Percentiles rank a stretch among this genome's conserved stretches.
These are phyloP conservation scores for Octodon degus DNA, from an alignment of 2,113 vertebrate species.

Conservation along the genomic window DNA sequence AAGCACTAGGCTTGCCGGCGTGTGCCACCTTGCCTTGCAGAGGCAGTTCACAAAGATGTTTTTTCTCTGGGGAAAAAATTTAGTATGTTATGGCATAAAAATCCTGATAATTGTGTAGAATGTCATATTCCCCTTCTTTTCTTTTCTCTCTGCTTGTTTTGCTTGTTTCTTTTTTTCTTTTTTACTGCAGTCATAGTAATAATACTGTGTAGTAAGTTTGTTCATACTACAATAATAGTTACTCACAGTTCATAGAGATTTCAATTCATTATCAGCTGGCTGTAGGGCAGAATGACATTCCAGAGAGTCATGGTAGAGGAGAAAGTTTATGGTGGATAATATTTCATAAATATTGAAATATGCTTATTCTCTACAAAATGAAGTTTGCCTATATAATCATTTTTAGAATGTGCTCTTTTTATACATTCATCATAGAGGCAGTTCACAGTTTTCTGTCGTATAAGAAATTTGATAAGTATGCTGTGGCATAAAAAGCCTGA, in stretches of 20 bases:
- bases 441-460: background rate
- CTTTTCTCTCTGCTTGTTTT: background rate
- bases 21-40: background rate
- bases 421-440: too few species aligned
- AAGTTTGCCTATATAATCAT: background rate
- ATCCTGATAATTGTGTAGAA: background rate
- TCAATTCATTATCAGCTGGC: too few species aligned
- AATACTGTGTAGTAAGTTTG: background rate
- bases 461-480: too few species aligned
- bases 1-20: background rate
- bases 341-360: background rate
- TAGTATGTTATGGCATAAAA: background rate
- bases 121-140: background rate
- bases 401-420: background rate
- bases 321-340: too few species aligned
- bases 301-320: too few species aligned
- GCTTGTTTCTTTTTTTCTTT: background rate
- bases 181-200: background rate
- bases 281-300: too few species aligned
- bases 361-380: slow-evolving; percentile 21
- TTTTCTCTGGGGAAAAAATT: background rate
- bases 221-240: too few species aligned
- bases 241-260: too few species aligned
- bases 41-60: background rate
- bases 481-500: background rate